Evolutionary conservation across 2,888 invertebrate genomes (phyloP), one percentile per base, ranked within the genome.

Genomic region (Pristionchus entomophagus): DNA sequence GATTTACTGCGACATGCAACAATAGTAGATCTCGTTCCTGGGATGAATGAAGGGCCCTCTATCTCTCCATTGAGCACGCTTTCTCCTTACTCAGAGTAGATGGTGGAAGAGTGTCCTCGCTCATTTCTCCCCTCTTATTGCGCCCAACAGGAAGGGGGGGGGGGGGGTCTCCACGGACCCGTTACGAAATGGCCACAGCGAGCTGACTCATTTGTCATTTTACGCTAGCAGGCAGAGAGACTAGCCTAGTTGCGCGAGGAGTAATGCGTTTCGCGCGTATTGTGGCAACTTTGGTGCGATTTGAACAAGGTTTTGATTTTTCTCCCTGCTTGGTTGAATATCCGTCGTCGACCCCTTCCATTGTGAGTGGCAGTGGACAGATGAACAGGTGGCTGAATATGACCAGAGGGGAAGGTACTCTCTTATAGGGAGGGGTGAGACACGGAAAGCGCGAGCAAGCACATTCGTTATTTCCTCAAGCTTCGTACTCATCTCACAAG

Each of bases 191-290:
- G 56, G 6, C 29, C 26, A 38, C 29, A 38, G 65, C 22, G 22
- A 38, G 32, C 65, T 69, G 65, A 69, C 65, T 69, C 65, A 69
- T 69, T 19, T 22, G 35, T 26, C 65, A 69, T 69, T 69, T 38
- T 69, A 22, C 17, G 26, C 65, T 38, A 69, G 65, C 65, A 69
- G 65, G n/a, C n/a, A n/a, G n/a, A n/a, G n/a, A 35, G 35, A n/a
- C 35, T 35, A 35, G 65, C 19, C 32, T n/a, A n/a, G n/a, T n/a
- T n/a, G n/a, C n/a, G n/a, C n/a, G n/a, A n/a, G n/a, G n/a, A n/a
- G n/a, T n/a, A n/a, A n/a, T n/a, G n/a, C n/a, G n/a, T n/a, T n/a
- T n/a, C n/a, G n/a, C n/a, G n/a, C n/a, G n/a, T n/a, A n/a, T n/a
- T n/a, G n/a, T n/a, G n/a, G n/a, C n/a, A n/a, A n/a, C n/a, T 5